phyloP scores from a whole-genome alignment of 1,140 invertebrate genomes.

The Meloidogyne chitwoodi region DNA sequence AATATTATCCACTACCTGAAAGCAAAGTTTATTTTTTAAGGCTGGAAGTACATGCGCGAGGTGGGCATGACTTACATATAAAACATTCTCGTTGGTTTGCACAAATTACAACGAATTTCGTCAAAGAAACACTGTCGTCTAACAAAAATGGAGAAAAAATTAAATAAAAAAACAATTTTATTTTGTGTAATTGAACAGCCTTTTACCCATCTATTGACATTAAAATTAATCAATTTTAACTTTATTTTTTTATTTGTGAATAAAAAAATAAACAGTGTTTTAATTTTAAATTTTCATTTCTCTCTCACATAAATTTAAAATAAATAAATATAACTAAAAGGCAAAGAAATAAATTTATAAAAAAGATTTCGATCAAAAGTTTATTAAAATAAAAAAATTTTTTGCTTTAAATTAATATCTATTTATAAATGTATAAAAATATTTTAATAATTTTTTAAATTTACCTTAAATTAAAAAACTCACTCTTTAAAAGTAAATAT shows the following conservation, averaged over 20 bases:
- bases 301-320: neutral
- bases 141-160: neutral
- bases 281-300: neutral
- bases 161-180: neutral
- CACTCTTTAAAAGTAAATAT: too few relatives aligned
- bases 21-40: conserved; percentile 37
- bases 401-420: too few relatives aligned
- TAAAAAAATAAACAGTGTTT: neutral
- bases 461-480: too few relatives aligned
- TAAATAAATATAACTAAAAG: too few relatives aligned
- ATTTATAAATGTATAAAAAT: too few relatives aligned
- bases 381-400: too few relatives aligned
- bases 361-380: too few relatives aligned
- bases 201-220: neutral
- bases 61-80: conserved; percentile 53
- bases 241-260: neutral
- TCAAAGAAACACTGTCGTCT: neutral
- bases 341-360: too few relatives aligned
- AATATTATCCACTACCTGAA: neutral
- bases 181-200: neutral
- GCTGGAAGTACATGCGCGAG: conserved; percentile 54
- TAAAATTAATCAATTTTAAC: neutral
- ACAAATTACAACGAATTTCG: conserved; percentile 28
- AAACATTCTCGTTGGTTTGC: conserved; percentile 58
- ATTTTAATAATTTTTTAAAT: too few relatives aligned